Conservation (phyloP, 2,797 vertebrate genomes). For the Astyanax mexicanus region DNA sequence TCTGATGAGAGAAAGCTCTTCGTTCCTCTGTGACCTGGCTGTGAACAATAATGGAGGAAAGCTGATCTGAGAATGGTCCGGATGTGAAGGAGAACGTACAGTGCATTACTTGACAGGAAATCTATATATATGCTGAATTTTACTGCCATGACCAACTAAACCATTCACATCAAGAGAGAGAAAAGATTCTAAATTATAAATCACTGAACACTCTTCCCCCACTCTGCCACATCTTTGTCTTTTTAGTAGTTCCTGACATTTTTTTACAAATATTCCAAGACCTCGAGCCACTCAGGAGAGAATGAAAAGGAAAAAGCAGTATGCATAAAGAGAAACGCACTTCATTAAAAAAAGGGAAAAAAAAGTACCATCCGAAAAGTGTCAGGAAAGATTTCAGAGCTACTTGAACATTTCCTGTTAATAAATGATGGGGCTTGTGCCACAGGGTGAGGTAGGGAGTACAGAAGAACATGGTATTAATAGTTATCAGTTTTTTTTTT, state of each 20-base stretch:
- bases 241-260: not conserved
- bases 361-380: no score
- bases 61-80: constrained; percentile 19
- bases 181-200: no score
- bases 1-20: constrained; percentile 23
- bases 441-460: no score
- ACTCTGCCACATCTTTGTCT: no score
- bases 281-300: not conserved
- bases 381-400: no score
- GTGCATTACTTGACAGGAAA: not conserved
- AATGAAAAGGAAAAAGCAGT: not conserved
- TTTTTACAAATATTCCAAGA: not conserved
- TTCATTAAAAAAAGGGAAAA: no score
- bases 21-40: constrained; percentile 31
- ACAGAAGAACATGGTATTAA: no score
- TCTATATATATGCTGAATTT: not conserved
- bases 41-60: constrained; percentile 34
- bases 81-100: not conserved
- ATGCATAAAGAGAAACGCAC: no score
- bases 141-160: not conserved
- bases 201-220: no score
- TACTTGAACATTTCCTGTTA: no score
- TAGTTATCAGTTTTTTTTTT: no score
- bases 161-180: not conserved
- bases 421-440: no score